These are phyloP conservation scores for Belonocnema kinseyi DNA, from an alignment of 1,140 invertebrate species.

Conservation along the genomic window DNA sequence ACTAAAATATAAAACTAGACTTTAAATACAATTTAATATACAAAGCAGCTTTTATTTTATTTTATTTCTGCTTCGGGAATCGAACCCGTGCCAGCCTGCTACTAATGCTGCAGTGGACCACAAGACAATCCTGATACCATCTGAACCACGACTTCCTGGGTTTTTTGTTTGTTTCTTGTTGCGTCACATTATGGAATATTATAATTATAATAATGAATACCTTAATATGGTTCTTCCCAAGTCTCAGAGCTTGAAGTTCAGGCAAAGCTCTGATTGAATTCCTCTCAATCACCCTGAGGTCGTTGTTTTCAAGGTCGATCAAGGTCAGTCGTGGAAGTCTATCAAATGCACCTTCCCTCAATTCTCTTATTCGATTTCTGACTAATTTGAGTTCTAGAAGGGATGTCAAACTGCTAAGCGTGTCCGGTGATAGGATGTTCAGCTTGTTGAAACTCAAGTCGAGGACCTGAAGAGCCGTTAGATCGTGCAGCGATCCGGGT, in stretches of 20 bases:
- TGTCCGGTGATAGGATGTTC: slow-evolving; percentile 81
- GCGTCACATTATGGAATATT: too few relatives aligned
- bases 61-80: too few relatives aligned
- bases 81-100: too few relatives aligned
- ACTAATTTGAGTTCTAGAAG: slow-evolving; percentile 82
- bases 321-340: slow-evolving; percentile 83
- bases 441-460: slow-evolving; percentile 89
- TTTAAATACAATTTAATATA: background rate
- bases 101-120: too few relatives aligned
- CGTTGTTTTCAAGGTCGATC: slow-evolving; percentile 88
- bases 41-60: too few relatives aligned
- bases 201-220: slow-evolving; percentile 61
- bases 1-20: too few relatives aligned
- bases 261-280: slow-evolving; percentile 86
- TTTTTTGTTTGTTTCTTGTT: too few relatives aligned
- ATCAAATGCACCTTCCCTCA: slow-evolving; percentile 83
- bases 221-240: slow-evolving; percentile 85
- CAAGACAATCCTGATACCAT: too few relatives aligned
- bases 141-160: too few relatives aligned
- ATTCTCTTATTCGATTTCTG: slow-evolving; percentile 84
- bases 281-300: slow-evolving; percentile 85
- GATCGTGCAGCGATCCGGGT: slow-evolving; percentile 81
- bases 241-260: slow-evolving; percentile 84
- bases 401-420: slow-evolving; percentile 80
- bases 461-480: slow-evolving; percentile 82